Evolutionary conservation across 2,888 invertebrate genomes (phyloP).

Genomic region (Agrilus mali): DNA sequence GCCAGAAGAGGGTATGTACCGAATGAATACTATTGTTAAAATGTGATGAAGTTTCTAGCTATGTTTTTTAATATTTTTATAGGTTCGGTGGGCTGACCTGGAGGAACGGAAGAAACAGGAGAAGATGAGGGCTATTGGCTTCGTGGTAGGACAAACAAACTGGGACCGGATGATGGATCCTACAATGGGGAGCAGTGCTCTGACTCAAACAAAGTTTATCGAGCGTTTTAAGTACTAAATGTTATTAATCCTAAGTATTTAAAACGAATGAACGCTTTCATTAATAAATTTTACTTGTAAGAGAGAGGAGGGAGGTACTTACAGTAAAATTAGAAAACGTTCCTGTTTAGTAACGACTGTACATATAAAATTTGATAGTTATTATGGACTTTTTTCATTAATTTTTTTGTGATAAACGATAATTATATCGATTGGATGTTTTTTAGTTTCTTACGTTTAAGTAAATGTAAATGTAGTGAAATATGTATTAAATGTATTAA

Average conservation of each 20-base stretch:
- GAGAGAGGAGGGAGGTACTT: too few species aligned
- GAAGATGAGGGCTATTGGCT: slow-evolving; percentile 89
- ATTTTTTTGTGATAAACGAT: too few species aligned
- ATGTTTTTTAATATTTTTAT: slow-evolving; percentile 1
- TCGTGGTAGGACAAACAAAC: slow-evolving; percentile 93
- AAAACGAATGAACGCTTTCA: not conserved
- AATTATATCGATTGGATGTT: too few species aligned
- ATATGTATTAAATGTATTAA: too few species aligned
- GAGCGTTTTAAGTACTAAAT: slow-evolving; percentile 32
- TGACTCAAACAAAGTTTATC: slow-evolving; percentile 90
- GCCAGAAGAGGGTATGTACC: slow-evolving; percentile 76
- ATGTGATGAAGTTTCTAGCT: too few species aligned
- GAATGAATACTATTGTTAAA: slow-evolving; percentile 6
- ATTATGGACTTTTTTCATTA: too few species aligned
- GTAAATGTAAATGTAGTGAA: too few species aligned
- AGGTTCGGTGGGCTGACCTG: slow-evolving; percentile 98
- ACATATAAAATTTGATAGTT: too few species aligned
- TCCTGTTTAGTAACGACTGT: too few species aligned
- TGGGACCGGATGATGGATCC: slow-evolving; percentile 94
- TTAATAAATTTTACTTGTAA: too few species aligned
- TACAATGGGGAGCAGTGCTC: slow-evolving; percentile 73
- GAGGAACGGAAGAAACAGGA: slow-evolving; percentile 87
- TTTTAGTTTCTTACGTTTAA: too few species aligned
- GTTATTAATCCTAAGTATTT: slow-evolving; percentile 7
- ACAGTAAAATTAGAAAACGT: too few species aligned